A percentile compares a stretch with the other conserved stretches of the same genome.
Evolutionary conservation across 2,797 vertebrate genomes (phyloP).

Genomic region (Pangasius krempfi): DNA sequence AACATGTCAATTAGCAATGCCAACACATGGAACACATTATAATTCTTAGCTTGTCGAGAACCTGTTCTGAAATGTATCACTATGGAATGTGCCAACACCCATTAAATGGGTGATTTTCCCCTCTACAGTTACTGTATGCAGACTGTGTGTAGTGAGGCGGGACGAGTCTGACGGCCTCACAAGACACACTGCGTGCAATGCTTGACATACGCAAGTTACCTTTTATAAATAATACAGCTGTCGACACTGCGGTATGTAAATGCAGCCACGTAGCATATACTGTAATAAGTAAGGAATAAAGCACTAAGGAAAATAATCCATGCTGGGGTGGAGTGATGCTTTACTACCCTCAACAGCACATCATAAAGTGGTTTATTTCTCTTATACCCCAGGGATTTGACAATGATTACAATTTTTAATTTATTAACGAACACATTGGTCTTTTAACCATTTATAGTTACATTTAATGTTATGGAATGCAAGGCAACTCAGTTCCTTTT

Average conservation of each 20-base stretch:
- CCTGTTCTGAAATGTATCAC: slow-evolving; percentile 12
- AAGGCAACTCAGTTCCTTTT: background rate
- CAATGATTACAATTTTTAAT: background rate
- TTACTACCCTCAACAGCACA: background rate
- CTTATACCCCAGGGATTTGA: background rate
- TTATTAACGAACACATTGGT: background rate
- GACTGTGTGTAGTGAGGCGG: background rate
- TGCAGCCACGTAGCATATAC: background rate
- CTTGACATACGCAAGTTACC: background rate
- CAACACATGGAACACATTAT: background rate
- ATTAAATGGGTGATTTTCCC: background rate
- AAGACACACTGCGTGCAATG: background rate
- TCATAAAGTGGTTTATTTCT: background rate
- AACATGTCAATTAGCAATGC: slow-evolving; percentile 7
- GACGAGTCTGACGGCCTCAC: background rate
- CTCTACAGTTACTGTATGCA: background rate
- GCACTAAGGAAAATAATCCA: background rate
- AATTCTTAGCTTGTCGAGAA: slow-evolving; percentile 16
- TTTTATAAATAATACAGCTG: slow-evolving; percentile 4
- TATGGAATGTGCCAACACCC: background rate
- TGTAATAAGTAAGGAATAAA: background rate
- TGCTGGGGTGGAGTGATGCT: too few species aligned
- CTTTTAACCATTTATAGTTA: too few species aligned
- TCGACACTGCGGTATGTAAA: background rate
- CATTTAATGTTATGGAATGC: too few species aligned